These are phyloP conservation scores for Osedax frankpressi DNA, from an alignment of 2,888 invertebrate species.

Conservation along the genomic window DNA sequence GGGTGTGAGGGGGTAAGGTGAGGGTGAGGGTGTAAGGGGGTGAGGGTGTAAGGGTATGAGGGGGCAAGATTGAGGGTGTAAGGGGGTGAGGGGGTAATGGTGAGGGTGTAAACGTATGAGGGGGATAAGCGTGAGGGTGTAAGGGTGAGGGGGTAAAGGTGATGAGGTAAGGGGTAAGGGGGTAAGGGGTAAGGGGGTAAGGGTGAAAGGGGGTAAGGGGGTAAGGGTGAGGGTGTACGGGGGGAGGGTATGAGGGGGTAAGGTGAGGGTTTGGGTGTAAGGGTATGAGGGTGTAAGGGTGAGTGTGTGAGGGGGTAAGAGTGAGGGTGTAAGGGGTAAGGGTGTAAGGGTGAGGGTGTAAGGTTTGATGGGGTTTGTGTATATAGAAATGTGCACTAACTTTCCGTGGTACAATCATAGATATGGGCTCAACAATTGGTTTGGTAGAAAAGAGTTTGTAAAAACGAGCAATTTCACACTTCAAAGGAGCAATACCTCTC, in stretches of 20 bases:
- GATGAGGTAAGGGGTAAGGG: too few relatives aligned
- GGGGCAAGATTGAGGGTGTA: background rate
- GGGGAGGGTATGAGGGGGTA: too few relatives aligned
- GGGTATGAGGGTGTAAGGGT: background rate
- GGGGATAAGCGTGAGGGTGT: background rate
- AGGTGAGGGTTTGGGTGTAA: background rate
- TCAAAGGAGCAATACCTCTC: slow-evolving; percentile 81
- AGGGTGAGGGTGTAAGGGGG: too few relatives aligned
- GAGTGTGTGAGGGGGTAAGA: background rate
- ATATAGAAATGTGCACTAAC: slow-evolving; percentile 40
- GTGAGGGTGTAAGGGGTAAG: background rate
- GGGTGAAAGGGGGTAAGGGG: background rate
- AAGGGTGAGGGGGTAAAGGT: background rate
- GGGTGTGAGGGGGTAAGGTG: background rate
- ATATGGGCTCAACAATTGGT: slow-evolving; percentile 71
- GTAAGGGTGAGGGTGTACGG: background rate
- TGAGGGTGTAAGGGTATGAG: too few relatives aligned
- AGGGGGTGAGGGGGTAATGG: background rate
- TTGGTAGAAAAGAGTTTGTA: slow-evolving; percentile 69
- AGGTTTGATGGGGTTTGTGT: background rate
- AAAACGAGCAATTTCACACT: slow-evolving; percentile 86
- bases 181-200: background rate
- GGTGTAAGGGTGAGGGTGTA: background rate
- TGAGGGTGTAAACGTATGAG: background rate
- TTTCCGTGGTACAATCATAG: slow-evolving; percentile 96